Evolutionary conservation across 2,888 invertebrate species (phyloP).

Genomic region (Zygothrica quintamaculata): DNA sequence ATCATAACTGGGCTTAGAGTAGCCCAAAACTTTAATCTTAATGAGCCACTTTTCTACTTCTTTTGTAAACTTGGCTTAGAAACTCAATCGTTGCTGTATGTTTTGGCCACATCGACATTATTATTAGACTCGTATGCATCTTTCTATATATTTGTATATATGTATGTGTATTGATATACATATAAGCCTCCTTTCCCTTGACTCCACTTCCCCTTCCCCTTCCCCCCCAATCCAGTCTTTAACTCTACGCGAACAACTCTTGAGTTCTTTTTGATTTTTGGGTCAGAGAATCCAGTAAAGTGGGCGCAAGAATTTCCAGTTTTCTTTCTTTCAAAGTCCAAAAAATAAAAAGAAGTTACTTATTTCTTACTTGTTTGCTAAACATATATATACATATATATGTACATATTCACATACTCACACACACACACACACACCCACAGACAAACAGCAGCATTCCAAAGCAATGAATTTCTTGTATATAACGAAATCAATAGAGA

Average conservation of each 20-base stretch:
- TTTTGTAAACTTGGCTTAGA: no score
- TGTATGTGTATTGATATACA: neutral
- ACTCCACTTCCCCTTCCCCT: neutral
- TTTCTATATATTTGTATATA: neutral
- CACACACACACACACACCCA: slow-evolving; percentile 11
- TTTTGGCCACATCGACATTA: slow-evolving; percentile 12
- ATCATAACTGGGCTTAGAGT: no score
- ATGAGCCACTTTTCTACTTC: no score
- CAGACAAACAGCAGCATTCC: slow-evolving; percentile 62
- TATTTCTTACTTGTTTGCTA: slow-evolving; percentile 56
- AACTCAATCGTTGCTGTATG: no score
- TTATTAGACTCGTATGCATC: slow-evolving; percentile 5
- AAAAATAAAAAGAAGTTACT: slow-evolving; percentile 51
- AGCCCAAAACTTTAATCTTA: no score
- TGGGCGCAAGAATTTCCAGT: slow-evolving; percentile 71
- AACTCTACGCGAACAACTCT: neutral
- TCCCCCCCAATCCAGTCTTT: neutral
- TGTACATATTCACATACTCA: slow-evolving; percentile 5
- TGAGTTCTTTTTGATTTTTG: slow-evolving; percentile 52
- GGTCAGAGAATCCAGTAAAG: slow-evolving; percentile 61
- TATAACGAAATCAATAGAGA: slow-evolving; percentile 75
- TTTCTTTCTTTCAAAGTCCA: slow-evolving; percentile 40
- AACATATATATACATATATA: slow-evolving; percentile 24
- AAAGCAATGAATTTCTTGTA: slow-evolving; percentile 63
- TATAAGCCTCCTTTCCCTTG: neutral